A percentile compares a stretch with the other conserved stretches of the same genome.
Evolutionary conservation across 2,113 vertebrate genomes (phyloP).

Genomic region (Alexandromys fortis): DNA sequence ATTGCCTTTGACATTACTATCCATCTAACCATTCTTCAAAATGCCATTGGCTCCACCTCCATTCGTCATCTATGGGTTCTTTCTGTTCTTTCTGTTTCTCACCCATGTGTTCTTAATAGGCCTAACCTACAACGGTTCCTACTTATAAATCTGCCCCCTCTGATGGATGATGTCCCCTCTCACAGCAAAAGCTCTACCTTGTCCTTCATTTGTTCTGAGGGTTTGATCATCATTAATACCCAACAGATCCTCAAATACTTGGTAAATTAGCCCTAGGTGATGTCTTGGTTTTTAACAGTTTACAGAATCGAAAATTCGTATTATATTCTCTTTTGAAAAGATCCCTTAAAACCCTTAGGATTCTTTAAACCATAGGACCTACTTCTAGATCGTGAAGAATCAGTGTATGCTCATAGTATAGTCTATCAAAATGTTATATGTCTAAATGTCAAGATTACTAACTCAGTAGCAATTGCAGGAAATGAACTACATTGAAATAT

Average conservation of each 20-base stretch:
- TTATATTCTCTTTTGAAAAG: background rate
- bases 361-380: background rate
- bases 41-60: background rate
- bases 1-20: too few species aligned
- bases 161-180: background rate
- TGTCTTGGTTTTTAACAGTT: background rate
- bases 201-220: background rate
- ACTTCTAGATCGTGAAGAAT: background rate
- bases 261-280: background rate
- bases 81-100: background rate
- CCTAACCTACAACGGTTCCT: background rate
- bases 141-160: background rate
- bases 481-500: background rate
- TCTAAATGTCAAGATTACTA: background rate
- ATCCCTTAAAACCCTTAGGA: background rate
- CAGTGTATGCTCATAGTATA: background rate
- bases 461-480: background rate
- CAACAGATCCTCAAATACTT: background rate
- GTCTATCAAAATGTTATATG: background rate
- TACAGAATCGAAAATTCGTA: conserved; percentile 5
- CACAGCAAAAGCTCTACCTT: background rate
- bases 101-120: background rate
- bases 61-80: background rate
- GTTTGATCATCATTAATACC: background rate
- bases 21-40: background rate